Evolutionary conservation across 2,888 invertebrate species (phyloP).

Genomic region (Cactoblastis cactorum): DNA sequence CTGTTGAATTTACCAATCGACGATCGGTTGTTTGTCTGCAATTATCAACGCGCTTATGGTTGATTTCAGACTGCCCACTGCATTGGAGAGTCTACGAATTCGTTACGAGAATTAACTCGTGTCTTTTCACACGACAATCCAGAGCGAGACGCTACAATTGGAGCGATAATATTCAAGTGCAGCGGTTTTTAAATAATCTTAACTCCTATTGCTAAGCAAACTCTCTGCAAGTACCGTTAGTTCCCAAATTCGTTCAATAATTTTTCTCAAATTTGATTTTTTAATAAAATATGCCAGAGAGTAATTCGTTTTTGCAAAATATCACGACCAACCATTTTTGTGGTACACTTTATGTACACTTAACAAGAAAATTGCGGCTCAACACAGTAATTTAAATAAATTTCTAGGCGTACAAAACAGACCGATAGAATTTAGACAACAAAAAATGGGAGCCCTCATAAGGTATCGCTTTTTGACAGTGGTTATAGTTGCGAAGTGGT

Average conservation of each 20-base stretch:
- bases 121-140: conserved; percentile 71
- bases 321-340: too few species aligned
- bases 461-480: too few species aligned
- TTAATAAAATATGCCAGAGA: background rate
- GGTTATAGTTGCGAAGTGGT: too few species aligned
- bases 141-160: conserved; percentile 65
- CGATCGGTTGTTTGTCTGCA: conserved; percentile 55
- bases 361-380: too few species aligned
- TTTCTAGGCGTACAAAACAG: too few species aligned
- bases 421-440: background rate
- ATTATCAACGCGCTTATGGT: conserved; percentile 59
- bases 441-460: too few species aligned
- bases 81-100: conserved; percentile 51
- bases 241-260: conserved; percentile 40
- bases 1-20: conserved; percentile 47
- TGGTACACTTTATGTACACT: too few species aligned
- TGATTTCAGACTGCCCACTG: conserved; percentile 54
- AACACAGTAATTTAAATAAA: too few species aligned
- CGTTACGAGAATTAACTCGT: conserved; percentile 48
- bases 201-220: conserved; percentile 34
- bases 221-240: conserved; percentile 44
- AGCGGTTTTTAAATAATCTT: conserved; percentile 50
- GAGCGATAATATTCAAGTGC: conserved; percentile 69
- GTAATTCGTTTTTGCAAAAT: background rate
- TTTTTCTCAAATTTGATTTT: conserved; percentile 24